Evolutionary conservation across 1,140 invertebrate species (phyloP).

Genomic region (Ceratina japonica): DNA sequence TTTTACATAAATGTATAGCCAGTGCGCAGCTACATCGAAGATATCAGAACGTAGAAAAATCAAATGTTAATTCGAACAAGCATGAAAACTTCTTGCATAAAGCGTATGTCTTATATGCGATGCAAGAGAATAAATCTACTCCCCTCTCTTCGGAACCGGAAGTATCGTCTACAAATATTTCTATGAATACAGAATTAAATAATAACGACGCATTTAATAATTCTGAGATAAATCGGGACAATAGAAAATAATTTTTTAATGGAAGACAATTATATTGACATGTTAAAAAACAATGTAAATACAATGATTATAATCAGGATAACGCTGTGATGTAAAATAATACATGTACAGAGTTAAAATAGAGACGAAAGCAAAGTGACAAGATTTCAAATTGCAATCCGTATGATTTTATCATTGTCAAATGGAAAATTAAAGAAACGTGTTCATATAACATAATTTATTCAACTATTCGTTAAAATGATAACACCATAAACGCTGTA

Average conservation of each 20-base stretch:
- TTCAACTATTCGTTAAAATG: conserved; percentile 33
- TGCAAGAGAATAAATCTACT: conserved; percentile 22
- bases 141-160: not conserved
- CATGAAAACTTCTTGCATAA: not conserved
- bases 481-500: conserved; percentile 1
- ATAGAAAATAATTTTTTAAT: not conserved
- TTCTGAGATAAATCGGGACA: conserved; percentile 21
- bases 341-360: not conserved
- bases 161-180: not conserved
- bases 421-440: conserved; percentile 1
- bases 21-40: conserved; percentile 69
- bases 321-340: not conserved
- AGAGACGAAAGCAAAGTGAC: not conserved
- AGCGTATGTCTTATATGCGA: not conserved
- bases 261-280: conserved; percentile 60
- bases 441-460: conserved; percentile 26
- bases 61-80: conserved; percentile 19
- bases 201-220: conserved; percentile 14
- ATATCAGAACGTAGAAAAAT: conserved; percentile 50
- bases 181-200: conserved; percentile 11
- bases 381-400: no score
- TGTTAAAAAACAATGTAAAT: conserved; percentile 1
- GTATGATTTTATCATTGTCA: not conserved
- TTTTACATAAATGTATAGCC: conserved; percentile 70
- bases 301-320: not conserved